Evolutionary conservation across 2,797 vertebrate genomes (phyloP), one percentile per base, ranked within the genome.

Genomic region (Orestias chungarensis): DNA sequence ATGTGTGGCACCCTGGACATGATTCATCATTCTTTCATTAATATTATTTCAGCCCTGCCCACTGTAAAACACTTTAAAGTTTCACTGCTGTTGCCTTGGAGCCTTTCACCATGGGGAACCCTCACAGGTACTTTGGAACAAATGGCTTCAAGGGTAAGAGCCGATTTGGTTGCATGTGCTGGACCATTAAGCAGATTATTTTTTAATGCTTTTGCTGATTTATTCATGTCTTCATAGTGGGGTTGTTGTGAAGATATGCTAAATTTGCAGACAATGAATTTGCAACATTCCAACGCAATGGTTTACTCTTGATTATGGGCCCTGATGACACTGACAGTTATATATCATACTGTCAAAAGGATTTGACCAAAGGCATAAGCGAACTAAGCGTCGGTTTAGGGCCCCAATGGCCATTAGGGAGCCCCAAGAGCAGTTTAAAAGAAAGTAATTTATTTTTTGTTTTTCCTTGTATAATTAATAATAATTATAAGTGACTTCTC

Each of bases 171-270:
- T 49, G 65, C 31, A 14, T 35, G 11, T 8, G 29, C 11, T 35
- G 65, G 65, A 35, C 65, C 65, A 66, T 66, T 66, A 66, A 8
- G 65, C 29, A 35, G 29, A 66, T 66, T 31, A 35, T 50, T 15
- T 49, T 66, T 66, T 66, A 49, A 50, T 66, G 65, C n/a, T 66
- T 42, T 66, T 23, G 15, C 65, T 49, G 44, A 49, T 38, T 14
- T 66, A 35, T 49, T 17, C 29, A 0, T 46, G 40, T 57, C 17
- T 43, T 43, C 38, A 42, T 4, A 3, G 40, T 31, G 40, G 14
- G 3, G 38, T 47, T 62, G 20, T 71, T 46, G 6, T n/a, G 54
- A 66, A 40, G 66, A 35, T 50, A 29, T 20, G 47, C 7, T 9
- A 43, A 38, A 20, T 40, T 29, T 66, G 61, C 20, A 3, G 29